Evolutionary conservation across 2,113 vertebrate species (phyloP).

Genomic region (Panurus biarmicus): DNA sequence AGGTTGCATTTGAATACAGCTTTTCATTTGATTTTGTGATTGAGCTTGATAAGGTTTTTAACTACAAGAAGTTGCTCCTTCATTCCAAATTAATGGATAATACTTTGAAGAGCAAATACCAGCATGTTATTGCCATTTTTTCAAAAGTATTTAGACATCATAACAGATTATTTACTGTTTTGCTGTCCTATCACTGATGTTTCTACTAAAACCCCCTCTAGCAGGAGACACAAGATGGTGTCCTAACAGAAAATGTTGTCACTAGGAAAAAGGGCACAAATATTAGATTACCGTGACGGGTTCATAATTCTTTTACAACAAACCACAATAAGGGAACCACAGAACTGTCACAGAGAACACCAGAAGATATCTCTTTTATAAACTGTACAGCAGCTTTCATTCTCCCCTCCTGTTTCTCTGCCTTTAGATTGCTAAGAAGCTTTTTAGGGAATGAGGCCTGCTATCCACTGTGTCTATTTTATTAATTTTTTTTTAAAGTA

Average conservation of each 20-base stretch:
- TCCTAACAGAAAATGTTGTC: not conserved
- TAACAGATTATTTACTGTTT: not conserved
- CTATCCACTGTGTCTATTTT: not conserved
- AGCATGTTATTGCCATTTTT: not conserved
- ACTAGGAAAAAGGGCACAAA: not conserved
- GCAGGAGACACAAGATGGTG: not conserved
- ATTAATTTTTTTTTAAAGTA: not conserved
- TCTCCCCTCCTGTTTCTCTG: not conserved
- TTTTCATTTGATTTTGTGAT: not conserved
- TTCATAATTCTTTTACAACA: not conserved
- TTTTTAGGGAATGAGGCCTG: not conserved
- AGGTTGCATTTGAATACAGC: not conserved
- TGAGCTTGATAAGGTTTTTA: not conserved
- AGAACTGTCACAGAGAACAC: not conserved
- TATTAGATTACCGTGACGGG: not conserved
- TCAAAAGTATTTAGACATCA: not conserved
- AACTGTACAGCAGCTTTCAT: not conserved
- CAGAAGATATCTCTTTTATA: not conserved
- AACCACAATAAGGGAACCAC: not conserved
- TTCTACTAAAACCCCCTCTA: not conserved
- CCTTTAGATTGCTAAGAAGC: not conserved
- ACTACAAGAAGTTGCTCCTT: not conserved
- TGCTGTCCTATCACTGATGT: not conserved
- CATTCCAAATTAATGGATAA: not conserved
- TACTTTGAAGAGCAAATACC: constrained; percentile 4